Conservation (phyloP, 2,797 vertebrate species). For the Thunnus albacares region DNA sequence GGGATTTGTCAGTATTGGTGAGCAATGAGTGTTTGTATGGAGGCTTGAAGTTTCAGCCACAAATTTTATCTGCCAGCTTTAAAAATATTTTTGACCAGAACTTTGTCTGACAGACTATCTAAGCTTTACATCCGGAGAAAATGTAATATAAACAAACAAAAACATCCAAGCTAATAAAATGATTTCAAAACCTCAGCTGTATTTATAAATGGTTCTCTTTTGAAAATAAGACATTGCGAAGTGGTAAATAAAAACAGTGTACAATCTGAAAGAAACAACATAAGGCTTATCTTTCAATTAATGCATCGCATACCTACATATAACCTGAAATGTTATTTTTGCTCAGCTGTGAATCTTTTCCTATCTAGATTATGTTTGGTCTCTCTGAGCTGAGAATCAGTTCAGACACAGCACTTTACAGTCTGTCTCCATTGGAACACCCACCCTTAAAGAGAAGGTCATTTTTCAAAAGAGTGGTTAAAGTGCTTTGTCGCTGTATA, state of each 20-base stretch:
- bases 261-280: background rate
- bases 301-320: background rate
- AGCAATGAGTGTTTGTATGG: background rate
- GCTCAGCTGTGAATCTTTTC: background rate
- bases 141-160: background rate
- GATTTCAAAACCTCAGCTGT: background rate
- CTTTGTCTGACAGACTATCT: background rate
- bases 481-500: background rate
- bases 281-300: slow-evolving; percentile 2
- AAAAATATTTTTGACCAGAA: slow-evolving; percentile 6
- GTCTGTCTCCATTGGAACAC: slow-evolving; percentile 48
- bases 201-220: slow-evolving; percentile 1
- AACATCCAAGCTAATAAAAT: background rate
- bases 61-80: background rate
- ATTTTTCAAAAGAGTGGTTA: slow-evolving; percentile 22
- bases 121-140: background rate
- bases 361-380: slow-evolving; percentile 2
- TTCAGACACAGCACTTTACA: background rate
- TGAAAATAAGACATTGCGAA: background rate
- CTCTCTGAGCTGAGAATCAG: background rate
- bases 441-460: slow-evolving; percentile 13
- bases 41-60: background rate
- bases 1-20: background rate
- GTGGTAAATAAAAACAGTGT: background rate
- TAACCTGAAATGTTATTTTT: slow-evolving; percentile 3